Base-by-base conservation (phyloP, 2,888 invertebrate species). In the Sericinus montela region DNA sequence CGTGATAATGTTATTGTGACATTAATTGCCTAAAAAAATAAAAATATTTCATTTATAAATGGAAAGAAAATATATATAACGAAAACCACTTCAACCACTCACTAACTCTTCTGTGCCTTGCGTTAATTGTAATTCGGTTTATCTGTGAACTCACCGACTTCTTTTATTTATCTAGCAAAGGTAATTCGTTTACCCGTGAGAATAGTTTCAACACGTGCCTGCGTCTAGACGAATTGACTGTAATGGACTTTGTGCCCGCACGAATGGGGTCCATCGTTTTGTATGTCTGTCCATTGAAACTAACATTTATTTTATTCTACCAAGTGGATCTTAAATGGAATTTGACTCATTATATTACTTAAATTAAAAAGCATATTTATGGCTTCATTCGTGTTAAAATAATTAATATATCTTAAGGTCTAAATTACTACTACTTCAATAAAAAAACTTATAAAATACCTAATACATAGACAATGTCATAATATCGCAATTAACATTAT, bases 171-270 rank as follows among this genome's bases (percentile, higher is more conserved):
- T 76, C 75, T 67, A 63, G 70, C 64, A 52, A 68, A 72, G 75
- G 78, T 86, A 86, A 86, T 86, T 84, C 80, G 75, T 79, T 86
- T 84, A 81, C 81, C 70, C 75, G 74, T 72, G 83, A 80, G 84
- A 83, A 84, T 80, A 80, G 80, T 75, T 82, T 80, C 77, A 80
- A 76, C 82, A 79, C 83, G 82, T 82, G 80, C 79, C 73, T 65
- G 64, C 69, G 75, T 78, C 77, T 76, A 74, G 77, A 77, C 74
- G 80, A 79, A 83, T 82, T 77, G 79, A 75, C 76, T 76, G 76
- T 81, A 85, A 84, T 85, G 78, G 79, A 80, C 79, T 82, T 83
- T 79, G 70, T 72, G 74, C 69, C 72, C 73, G 72, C 63, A 65
- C 67, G 61, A 63, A 65, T 67, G 64, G 63, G 58, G 58, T 54